phyloP scores from a whole-genome alignment of 92 coral and sea anemone genomes.

The Epizoanthus ramosus region DNA sequence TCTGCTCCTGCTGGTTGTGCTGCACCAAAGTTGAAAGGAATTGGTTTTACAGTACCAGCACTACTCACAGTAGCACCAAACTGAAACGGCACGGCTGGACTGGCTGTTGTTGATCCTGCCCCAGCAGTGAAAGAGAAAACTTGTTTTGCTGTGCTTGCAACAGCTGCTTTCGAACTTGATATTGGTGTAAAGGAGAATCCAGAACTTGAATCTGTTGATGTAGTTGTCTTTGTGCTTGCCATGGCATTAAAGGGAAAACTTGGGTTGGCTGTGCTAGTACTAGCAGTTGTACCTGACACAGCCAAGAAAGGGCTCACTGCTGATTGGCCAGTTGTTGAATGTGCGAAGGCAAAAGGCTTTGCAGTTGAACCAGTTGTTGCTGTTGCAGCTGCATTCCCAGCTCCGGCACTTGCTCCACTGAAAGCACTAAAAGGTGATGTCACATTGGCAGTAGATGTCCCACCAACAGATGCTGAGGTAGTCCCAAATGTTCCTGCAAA shows the following conservation, averaged over 20 bases:
- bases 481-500: constrained; percentile 13
- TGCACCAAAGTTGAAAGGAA: constrained; percentile 6
- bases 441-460: background rate
- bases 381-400: background rate
- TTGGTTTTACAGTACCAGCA: background rate
- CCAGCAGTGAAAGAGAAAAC: constrained; percentile 13
- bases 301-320: constrained; percentile 18
- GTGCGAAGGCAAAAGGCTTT: constrained; percentile 17
- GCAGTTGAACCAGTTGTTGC: constrained; percentile 1
- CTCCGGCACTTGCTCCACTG: constrained; percentile 1
- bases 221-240: background rate
- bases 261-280: background rate
- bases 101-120: background rate
- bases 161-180: constrained; percentile 8
- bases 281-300: background rate
- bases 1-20: constrained; percentile 29
- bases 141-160: background rate
- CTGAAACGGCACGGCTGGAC: background rate
- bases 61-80: constrained; percentile 11
- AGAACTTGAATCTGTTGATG: background rate
- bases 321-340: background rate
- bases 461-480: constrained; percentile 7
- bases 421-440: background rate
- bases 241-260: constrained; percentile 20
- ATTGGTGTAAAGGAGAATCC: constrained; percentile 15